phyloP scores from a whole-genome alignment of 2,113 vertebrate genomes.

The Dromas ardeola region DNA sequence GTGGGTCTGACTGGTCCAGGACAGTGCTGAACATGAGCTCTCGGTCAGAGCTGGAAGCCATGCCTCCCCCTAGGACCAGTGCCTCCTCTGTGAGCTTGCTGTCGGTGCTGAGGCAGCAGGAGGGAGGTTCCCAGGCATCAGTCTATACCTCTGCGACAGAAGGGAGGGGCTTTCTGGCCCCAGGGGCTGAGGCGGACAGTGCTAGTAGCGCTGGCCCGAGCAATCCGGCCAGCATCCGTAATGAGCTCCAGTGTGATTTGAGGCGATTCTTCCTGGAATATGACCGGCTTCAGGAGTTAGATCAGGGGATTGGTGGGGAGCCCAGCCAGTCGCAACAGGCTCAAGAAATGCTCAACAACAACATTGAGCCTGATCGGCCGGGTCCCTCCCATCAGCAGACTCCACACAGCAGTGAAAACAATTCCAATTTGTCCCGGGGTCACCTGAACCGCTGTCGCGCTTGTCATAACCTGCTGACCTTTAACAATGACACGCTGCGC shows the following conservation, averaged over 20 bases:
- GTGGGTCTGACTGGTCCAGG: conserved; percentile 88
- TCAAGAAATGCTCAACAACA: conserved; percentile 95
- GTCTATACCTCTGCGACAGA: conserved; percentile 97
- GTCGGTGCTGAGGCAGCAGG: conserved; percentile 91
- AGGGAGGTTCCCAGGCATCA: conserved; percentile 88
- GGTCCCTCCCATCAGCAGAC: conserved; percentile 85
- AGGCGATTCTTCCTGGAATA: conserved; percentile 98
- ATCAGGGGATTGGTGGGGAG: conserved; percentile 82
- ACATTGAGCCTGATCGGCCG: conserved; percentile 89
- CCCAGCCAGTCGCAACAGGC: conserved; percentile 82
- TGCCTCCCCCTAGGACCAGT: conserved; percentile 95
- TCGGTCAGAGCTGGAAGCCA: conserved; percentile 75
- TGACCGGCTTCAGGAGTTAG: conserved; percentile 93
- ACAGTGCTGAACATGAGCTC: conserved; percentile 87
- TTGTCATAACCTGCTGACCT: conserved; percentile 98
- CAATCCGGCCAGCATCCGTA: conserved; percentile 88
- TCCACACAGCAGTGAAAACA: conserved; percentile 85
- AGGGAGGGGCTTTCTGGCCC: conserved; percentile 86
- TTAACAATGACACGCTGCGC: conserved; percentile 96
- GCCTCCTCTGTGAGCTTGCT: conserved; percentile 93
- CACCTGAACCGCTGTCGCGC: conserved; percentile 96
- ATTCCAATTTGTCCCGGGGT: conserved; percentile 83
- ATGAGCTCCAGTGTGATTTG: conserved; percentile 95
- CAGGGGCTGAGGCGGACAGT: conserved; percentile 76
- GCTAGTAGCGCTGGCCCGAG: conserved; percentile 79